Evolutionary conservation across 2,113 vertebrate species (phyloP).

Genomic region (Tachuris rubrigastra): DNA sequence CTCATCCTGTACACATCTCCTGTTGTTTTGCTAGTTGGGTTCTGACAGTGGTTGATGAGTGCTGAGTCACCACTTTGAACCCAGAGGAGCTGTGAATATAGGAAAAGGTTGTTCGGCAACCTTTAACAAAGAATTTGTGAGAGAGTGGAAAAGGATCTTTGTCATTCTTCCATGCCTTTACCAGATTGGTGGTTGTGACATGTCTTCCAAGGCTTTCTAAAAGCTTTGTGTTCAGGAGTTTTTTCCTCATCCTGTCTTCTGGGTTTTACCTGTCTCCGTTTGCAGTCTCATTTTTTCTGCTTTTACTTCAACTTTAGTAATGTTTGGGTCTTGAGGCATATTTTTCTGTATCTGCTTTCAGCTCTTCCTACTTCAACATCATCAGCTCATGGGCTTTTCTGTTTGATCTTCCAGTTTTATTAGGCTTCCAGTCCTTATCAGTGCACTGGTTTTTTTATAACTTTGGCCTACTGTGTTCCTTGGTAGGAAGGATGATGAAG

Average conservation of each 20-base stretch:
- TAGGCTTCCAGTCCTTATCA: background rate
- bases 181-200: background rate
- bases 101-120: background rate
- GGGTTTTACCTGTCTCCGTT: background rate
- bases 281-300: background rate
- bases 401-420: background rate
- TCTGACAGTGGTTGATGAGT: background rate
- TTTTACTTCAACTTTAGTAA: background rate
- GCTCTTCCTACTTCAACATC: background rate
- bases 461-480: background rate
- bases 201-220: background rate
- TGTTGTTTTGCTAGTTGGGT: background rate
- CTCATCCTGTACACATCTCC: background rate
- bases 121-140: background rate
- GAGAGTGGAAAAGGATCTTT: background rate
- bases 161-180: background rate
- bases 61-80: background rate
- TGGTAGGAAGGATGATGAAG: background rate
- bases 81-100: background rate
- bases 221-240: background rate
- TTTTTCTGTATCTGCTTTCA: background rate
- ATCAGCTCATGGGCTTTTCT: background rate
- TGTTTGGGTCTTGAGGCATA: background rate
- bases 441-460: rapidly evolving
- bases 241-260: background rate